phyloP scores from a whole-genome alignment of 2,888 invertebrate species.

The Tribolium freemani region DNA sequence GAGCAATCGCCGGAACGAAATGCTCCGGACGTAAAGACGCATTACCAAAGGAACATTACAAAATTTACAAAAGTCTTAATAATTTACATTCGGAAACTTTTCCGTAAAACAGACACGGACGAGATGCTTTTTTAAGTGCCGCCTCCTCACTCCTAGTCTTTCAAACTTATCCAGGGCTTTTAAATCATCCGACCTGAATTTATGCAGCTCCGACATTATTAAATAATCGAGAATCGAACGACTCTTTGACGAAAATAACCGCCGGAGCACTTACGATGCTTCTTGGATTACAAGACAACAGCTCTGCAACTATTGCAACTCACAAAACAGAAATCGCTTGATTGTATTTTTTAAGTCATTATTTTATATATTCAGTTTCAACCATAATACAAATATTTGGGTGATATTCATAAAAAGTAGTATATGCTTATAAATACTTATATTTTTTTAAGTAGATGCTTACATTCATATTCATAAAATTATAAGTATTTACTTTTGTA shows the following conservation, averaged over 20 bases:
- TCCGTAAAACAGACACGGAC: conserved; percentile 31
- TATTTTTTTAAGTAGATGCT: no score
- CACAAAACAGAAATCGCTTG: no score
- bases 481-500: no score
- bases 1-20: conserved; percentile 47
- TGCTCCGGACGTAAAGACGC: conserved; percentile 45
- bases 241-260: not conserved
- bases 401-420: no score
- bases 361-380: no score
- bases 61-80: conserved; percentile 49
- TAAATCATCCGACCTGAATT: conserved; percentile 3
- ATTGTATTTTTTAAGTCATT: no score
- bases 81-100: conserved; percentile 54
- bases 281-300: not conserved
- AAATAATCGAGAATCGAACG: conserved; percentile 6
- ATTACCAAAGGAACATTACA: conserved; percentile 38
- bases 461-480: no score
- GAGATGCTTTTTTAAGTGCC: conserved; percentile 25
- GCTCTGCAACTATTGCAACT: not conserved
- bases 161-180: conserved; percentile 17
- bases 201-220: conserved; percentile 8
- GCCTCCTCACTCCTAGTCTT: not conserved
- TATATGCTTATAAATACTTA: no score
- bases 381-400: no score
- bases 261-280: no score